These are phyloP conservation scores for Malacoctenus gilli DNA, from an alignment of 2,797 vertebrate species.

Conservation along the genomic window DNA sequence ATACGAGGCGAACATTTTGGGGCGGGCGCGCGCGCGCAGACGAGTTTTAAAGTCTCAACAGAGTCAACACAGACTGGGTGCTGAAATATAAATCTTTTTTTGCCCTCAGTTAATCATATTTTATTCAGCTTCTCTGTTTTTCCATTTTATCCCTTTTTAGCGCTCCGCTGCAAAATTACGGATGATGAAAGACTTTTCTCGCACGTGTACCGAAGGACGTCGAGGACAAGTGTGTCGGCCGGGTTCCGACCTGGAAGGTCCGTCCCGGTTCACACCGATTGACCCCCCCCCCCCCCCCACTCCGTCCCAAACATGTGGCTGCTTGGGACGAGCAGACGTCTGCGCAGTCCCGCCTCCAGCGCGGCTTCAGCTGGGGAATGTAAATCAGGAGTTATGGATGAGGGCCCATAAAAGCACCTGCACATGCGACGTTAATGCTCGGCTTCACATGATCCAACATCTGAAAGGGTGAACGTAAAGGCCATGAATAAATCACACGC, in stretches of 20 bases:
- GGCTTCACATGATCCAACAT: conserved; percentile 72
- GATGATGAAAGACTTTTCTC: conserved; percentile 26
- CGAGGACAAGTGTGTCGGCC: conserved; percentile 2
- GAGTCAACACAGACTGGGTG: conserved; percentile 33
- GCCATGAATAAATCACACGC: conserved; percentile 72
- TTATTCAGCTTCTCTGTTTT: conserved; percentile 53
- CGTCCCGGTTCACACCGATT: conserved; percentile 32
- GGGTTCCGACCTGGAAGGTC: conserved; percentile 19
- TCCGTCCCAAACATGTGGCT: conserved; percentile 34
- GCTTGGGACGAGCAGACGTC: conserved; percentile 37
- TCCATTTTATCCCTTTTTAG: conserved; percentile 38
- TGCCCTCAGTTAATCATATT: conserved; percentile 52
- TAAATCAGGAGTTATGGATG: conserved; percentile 77
- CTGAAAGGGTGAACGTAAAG: conserved; percentile 72
- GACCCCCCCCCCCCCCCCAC: no score
- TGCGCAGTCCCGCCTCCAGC: conserved; percentile 51
- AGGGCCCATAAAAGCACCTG: conserved; percentile 75
- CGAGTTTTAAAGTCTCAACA: conserved; percentile 32
- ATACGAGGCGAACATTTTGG: no score
- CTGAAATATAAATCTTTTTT: conserved; percentile 44
- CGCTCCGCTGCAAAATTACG: conserved; percentile 32
- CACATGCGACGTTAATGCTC: conserved; percentile 73
- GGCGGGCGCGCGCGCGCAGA: no score
- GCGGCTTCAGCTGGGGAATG: conserved; percentile 59
- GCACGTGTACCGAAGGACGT: conserved; percentile 7